Evolutionary conservation across 2,113 vertebrate genomes (phyloP), one percentile per base, ranked within the genome.

Genomic region (Diadophis punctatus): DNA sequence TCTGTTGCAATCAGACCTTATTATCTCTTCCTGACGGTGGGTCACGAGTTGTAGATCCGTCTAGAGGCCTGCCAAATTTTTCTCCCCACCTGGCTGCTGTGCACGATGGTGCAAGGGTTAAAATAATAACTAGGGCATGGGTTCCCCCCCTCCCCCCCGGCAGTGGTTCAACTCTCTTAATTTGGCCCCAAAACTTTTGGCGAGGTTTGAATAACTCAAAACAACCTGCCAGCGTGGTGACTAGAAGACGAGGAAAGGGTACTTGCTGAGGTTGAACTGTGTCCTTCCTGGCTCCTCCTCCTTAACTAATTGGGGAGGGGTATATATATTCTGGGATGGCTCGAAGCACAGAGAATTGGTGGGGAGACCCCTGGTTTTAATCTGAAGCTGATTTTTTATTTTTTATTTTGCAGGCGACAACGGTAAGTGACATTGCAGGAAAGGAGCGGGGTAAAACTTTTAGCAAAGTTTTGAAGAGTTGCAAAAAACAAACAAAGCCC

Each of bases 281-380:
- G 74, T 18, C 74, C 34, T 3, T 53, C 18, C 0, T 4, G 6
- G 27, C 51, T 89, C 68, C 92, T 85, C 92, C 88, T 84, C 2
- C 27, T n/a, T 3, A 18, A 8, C 10, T 46, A 86, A 86, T 34
- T n/a, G 63, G 12, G 5, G 88, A 8, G 4, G 30, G n/a, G 14
- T 60, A 89, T 84, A 89, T 84, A 92, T 89, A 92, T 93, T 95
- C 39, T 85, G 92, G 94, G 95, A 93, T 34, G 43, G 60, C 80
- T 93, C 0, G 8, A 2, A 94, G 51, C 22, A 92, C 11, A 90
- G 51, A 23, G 1, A 34, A 0, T 58, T 74, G 5, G 3, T 22
- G 43, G 12, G 14, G 5, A 51, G 27, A 8, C 49, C 25, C 27
- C 58, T 86, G 30, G 0, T 68, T 86, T 39, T 25, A 51, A 48